Percentiles rank a stretch among this genome's conserved stretches.
Conservation (phyloP, 2,113 vertebrate species). For the Pampusana beccarii region DNA sequence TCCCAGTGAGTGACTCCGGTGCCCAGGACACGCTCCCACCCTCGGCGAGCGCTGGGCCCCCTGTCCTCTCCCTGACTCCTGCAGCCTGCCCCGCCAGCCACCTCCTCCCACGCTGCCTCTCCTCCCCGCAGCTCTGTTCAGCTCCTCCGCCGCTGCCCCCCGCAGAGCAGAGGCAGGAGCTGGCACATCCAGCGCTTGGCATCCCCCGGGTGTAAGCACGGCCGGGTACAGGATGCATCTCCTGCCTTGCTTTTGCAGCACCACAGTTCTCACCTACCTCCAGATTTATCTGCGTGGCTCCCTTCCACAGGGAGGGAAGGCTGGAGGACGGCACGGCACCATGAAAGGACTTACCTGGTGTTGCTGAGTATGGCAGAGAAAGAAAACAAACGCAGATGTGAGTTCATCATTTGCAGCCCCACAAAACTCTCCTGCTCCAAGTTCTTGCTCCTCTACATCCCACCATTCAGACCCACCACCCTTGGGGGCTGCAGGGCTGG, state of each 20-base stretch:
- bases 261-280: neutral
- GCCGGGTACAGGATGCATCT: neutral
- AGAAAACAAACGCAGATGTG: neutral
- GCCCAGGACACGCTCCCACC: slow-evolving; percentile 33
- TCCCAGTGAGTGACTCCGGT: neutral
- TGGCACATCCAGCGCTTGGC: neutral
- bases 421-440: neutral
- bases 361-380: neutral
- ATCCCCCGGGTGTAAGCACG: neutral
- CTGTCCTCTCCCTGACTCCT: slow-evolving; percentile 22
- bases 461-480: accelerated
- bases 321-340: neutral
- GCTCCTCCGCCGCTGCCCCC: neutral
- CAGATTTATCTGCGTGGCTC: neutral
- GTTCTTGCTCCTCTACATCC: neutral
- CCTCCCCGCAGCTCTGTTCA: neutral
- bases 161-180: neutral
- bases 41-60: neutral
- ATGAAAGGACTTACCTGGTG: neutral
- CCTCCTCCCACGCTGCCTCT: neutral
- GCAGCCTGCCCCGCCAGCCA: neutral
- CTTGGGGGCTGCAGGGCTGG: neutral
- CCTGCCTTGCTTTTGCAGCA: neutral
- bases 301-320: neutral
- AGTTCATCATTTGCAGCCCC: neutral